Percentiles rank a stretch among this genome's conserved stretches.
Conservation (phyloP, 2,113 vertebrate genomes). For the Nothobranchius kuhntae region DNA sequence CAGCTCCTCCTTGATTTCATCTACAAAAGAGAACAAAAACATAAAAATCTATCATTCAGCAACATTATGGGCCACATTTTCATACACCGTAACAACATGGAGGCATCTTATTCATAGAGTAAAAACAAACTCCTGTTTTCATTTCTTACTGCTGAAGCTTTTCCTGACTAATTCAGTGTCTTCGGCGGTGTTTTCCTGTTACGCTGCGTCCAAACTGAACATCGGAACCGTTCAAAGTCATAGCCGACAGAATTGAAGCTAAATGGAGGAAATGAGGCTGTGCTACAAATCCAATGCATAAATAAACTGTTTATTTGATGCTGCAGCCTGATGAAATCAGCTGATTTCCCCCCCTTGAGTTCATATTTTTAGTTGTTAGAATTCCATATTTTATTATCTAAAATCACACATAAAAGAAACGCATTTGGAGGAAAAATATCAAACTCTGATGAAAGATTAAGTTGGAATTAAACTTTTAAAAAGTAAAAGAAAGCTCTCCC, state of each 20-base stretch:
- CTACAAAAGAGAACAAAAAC: constrained; percentile 74
- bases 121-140: background rate
- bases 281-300: background rate
- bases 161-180: background rate
- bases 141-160: background rate
- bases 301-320: too few species aligned
- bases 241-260: background rate
- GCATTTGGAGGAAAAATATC: too few species aligned
- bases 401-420: too few species aligned
- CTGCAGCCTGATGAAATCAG: background rate
- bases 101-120: background rate
- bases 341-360: too few species aligned
- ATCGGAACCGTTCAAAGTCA: background rate
- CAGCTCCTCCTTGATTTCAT: constrained; percentile 93
- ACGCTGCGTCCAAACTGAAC: background rate
- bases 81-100: too few species aligned
- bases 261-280: constrained; percentile 15
- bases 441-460: too few species aligned
- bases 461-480: too few species aligned
- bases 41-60: constrained; percentile 15
- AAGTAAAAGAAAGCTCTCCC: too few species aligned
- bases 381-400: too few species aligned
- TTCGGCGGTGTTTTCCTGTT: background rate
- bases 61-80: too few species aligned
- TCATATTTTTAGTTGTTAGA: too few species aligned